Evolutionary conservation across 2,888 invertebrate species (phyloP).

Genomic region (Sphecodes monilicornis): DNA sequence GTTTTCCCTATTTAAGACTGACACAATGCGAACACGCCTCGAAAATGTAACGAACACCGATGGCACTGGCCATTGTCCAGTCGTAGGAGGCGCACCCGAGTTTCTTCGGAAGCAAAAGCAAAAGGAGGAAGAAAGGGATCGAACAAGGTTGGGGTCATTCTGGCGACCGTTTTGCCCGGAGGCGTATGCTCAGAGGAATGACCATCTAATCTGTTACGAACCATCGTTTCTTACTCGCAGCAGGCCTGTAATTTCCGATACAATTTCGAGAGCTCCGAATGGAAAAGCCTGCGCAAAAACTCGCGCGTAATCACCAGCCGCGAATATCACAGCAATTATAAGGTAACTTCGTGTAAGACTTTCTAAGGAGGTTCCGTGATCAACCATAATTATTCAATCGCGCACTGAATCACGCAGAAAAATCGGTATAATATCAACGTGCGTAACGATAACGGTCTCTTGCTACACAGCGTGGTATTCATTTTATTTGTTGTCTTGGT

Average conservation of each 20-base stretch:
- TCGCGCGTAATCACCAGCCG: background rate
- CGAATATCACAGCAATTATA: background rate
- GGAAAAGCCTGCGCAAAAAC: background rate
- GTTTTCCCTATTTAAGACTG: slow-evolving; percentile 70
- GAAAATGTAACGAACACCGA: slow-evolving; percentile 63
- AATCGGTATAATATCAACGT: slow-evolving; percentile 10
- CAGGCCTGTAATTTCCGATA: background rate
- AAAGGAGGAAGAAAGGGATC: slow-evolving; percentile 20
- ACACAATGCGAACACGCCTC: slow-evolving; percentile 62
- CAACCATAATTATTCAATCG: slow-evolving; percentile 36
- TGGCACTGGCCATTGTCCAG: slow-evolving; percentile 57
- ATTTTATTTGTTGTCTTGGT: slow-evolving; percentile 3
- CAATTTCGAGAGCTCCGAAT: background rate
- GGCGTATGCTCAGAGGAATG: slow-evolving; percentile 56
- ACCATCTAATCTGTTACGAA: slow-evolving; percentile 35
- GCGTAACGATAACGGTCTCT: background rate
- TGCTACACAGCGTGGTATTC: background rate
- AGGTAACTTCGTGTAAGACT: background rate
- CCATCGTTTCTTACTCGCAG: background rate
- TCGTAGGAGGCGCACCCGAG: slow-evolving; percentile 27
- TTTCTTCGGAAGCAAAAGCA: slow-evolving; percentile 19
- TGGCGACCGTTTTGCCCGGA: slow-evolving; percentile 21
- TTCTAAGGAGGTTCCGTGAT: slow-evolving; percentile 10
- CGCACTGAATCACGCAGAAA: background rate
- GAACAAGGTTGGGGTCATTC: slow-evolving; percentile 20